phyloP scores from a whole-genome alignment of 2,113 vertebrate species.

The Oryzias celebensis region DNA sequence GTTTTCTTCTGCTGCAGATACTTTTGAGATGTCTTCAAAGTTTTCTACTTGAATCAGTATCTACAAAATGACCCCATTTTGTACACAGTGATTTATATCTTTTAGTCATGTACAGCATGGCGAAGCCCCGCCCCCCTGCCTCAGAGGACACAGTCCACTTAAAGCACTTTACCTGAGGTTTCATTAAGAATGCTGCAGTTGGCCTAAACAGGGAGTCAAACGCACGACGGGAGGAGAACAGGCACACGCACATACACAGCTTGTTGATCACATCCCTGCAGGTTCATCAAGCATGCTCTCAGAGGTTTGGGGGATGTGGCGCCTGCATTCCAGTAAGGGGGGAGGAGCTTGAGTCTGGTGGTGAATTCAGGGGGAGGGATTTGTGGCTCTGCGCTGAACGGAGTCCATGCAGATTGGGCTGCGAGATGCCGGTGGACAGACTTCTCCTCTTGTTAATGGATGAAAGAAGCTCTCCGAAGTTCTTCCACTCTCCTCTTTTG shows the following conservation, averaged over 20 bases:
- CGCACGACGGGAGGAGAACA: slow-evolving; percentile 59
- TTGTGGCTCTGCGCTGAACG: slow-evolving; percentile 32
- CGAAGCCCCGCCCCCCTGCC: slow-evolving; percentile 59
- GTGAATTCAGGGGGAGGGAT: neutral
- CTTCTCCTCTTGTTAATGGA: slow-evolving; percentile 20
- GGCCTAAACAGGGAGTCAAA: slow-evolving; percentile 83
- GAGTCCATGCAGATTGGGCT: slow-evolving; percentile 9
- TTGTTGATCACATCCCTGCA: slow-evolving; percentile 56
- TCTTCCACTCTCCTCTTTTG: slow-evolving; percentile 15
- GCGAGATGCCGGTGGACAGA: neutral
- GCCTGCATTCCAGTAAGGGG: slow-evolving; percentile 40
- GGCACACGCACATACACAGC: slow-evolving; percentile 36
- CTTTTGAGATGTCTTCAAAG: slow-evolving; percentile 80
- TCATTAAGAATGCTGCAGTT: slow-evolving; percentile 84
- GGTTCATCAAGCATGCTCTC: slow-evolving; percentile 67
- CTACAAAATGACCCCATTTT: slow-evolving; percentile 90
- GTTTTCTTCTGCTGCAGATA: slow-evolving; percentile 78
- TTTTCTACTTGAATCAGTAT: slow-evolving; percentile 84
- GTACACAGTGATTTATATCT: slow-evolving; percentile 86
- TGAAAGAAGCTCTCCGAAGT: slow-evolving; percentile 44
- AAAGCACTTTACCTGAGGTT: slow-evolving; percentile 97
- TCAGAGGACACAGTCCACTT: slow-evolving; percentile 76
- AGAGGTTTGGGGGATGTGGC: slow-evolving; percentile 58
- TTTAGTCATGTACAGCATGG: slow-evolving; percentile 82
- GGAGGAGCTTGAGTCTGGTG: slow-evolving; percentile 40